Evolutionary conservation across 2,888 invertebrate species (phyloP).

Genomic region (Dryobota labecula): DNA sequence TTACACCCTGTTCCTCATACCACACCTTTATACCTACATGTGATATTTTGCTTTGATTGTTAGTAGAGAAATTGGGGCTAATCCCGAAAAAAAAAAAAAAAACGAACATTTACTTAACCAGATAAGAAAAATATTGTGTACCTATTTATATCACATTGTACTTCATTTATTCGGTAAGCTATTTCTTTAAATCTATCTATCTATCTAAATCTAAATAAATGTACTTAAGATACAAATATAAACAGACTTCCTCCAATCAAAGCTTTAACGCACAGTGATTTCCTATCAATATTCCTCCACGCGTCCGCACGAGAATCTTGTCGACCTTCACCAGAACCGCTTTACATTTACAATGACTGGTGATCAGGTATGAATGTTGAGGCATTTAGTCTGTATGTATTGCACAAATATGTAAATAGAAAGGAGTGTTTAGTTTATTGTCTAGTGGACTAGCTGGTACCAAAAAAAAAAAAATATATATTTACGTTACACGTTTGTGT

Average conservation of each 20-base stretch:
- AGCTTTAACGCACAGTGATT: slow-evolving; percentile 3
- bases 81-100: no score
- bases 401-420: slow-evolving; percentile 41
- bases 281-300: slow-evolving; percentile 36
- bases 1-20: no score
- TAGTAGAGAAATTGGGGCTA: no score
- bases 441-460: no score
- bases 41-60: no score
- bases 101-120: no score
- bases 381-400: slow-evolving; percentile 20
- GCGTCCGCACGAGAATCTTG: slow-evolving; percentile 50
- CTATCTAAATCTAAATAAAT: neutral
- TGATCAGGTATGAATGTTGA: slow-evolving; percentile 34
- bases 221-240: neutral
- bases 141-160: neutral
- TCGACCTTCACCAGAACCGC: slow-evolving; percentile 53
- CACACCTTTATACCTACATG: no score
- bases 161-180: neutral
- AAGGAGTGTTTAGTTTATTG: slow-evolving; percentile 31
- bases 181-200: neutral
- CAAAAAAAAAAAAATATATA: no score
- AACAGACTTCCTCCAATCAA: slow-evolving; percentile 24
- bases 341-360: slow-evolving; percentile 26
- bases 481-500: no score
- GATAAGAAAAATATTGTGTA: no score